Evolutionary conservation across 2,113 vertebrate genomes (phyloP), one percentile per base, ranked within the genome.

Genomic region (Chrysemys picta): DNA sequence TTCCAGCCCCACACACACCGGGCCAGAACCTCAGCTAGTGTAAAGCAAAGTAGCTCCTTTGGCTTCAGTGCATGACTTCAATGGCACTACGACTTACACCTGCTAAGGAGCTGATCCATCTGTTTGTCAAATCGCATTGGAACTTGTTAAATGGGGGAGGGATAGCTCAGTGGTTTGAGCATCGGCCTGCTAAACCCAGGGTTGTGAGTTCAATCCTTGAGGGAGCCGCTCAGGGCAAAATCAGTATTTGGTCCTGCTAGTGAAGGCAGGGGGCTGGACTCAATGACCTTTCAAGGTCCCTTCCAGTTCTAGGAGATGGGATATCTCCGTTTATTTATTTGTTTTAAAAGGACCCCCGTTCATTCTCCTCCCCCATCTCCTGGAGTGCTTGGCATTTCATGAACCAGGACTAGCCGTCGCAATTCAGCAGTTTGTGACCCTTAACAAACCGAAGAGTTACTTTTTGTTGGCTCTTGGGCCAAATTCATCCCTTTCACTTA

Each of bases 391-490:
- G 72, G 42, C 42, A 45, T 45, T 76, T 45, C 42, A 12, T 27
- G 38, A 45, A 76, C 38, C 38, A 13, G 69, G 10, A 45, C 24
- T 14, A 76, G 72, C 42, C 22, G 3, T 45, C 6, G 25, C 24
- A 78, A 47, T 16, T 47, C 24, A 47, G 7, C 10, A 27, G 12
- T 25, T 3, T 76, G 38, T 76, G 24, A 14, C 4, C 45, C 19
- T 53, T 78, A 3, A 19, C 2, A 35, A 6, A 5, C 6, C 0
- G 0, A 42, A 62, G 82, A 50, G 6, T 29, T 82, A 1, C 5
- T 54, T 8, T 54, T 9, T 54, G 21, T 54, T 54, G 38, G 42
- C n/a, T 45, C 19, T 29, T 72, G n/a, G 56, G 82, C 85, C 24
- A 75, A 52, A 38, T 3, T 8, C 4, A 5, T 88, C 65, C 8